Evolutionary conservation across 2,888 invertebrate genomes (phyloP).

Genomic region (Dicycla oo): DNA sequence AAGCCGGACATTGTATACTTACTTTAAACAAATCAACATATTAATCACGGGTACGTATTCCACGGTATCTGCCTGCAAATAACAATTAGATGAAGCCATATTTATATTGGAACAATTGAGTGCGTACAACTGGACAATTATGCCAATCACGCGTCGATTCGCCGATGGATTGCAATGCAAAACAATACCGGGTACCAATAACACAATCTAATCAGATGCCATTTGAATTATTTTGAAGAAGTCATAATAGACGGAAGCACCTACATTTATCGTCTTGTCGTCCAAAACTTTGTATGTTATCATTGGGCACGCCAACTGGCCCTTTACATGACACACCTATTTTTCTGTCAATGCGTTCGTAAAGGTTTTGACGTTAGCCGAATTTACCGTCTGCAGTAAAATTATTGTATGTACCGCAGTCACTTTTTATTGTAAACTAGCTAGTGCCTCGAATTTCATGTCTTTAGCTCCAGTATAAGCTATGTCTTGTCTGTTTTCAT

Average conservation of each 20-base stretch:
- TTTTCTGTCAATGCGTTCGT: conserved; percentile 36
- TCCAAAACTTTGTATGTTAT: conserved; percentile 30
- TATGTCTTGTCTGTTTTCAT: too few relatives aligned
- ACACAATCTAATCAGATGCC: conserved; percentile 61
- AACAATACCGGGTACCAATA: conserved; percentile 55
- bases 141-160: conserved; percentile 77
- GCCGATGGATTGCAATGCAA: conserved; percentile 73
- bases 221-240: conserved; percentile 57
- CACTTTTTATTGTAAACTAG: conserved; percentile 16
- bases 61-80: conserved; percentile 52
- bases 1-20: conserved; percentile 47
- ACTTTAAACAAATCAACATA: conserved; percentile 48
- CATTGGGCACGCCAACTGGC: conserved; percentile 8
- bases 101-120: conserved; percentile 76
- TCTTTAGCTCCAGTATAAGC: too few relatives aligned
- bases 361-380: too few relatives aligned
- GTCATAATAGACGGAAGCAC: conserved; percentile 53
- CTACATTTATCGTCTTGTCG: conserved; percentile 29
- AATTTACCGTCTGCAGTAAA: conserved; percentile 13
- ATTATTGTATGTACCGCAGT: neutral
- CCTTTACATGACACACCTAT: conserved; percentile 30
- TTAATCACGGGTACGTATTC: conserved; percentile 48
- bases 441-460: too few relatives aligned
- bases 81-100: conserved; percentile 75
- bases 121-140: conserved; percentile 72